Evolutionary conservation across 2,797 vertebrate species (phyloP).

Genomic region (Poecilia picta): DNA sequence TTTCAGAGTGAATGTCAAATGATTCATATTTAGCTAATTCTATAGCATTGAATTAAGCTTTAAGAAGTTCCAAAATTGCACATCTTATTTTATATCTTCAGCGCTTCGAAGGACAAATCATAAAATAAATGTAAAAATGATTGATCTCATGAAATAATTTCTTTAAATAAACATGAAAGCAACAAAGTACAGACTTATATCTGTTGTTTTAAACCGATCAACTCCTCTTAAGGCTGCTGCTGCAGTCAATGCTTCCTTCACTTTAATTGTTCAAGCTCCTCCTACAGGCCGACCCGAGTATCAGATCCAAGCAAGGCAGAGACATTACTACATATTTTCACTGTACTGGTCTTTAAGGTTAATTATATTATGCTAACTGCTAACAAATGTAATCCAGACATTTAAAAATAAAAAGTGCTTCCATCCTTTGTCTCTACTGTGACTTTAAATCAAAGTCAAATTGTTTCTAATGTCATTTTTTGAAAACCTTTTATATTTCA

Average conservation of each 20-base stretch:
- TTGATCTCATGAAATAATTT: neutral
- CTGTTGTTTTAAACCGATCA: constrained; percentile 1
- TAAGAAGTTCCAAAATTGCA: constrained; percentile 25
- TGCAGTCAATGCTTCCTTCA: constrained; percentile 26
- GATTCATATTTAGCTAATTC: neutral
- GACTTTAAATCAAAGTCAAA: neutral
- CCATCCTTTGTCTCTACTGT: neutral
- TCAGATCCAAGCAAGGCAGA: constrained; percentile 22
- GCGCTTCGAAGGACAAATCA: neutral
- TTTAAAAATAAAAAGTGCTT: neutral
- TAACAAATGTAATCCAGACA: neutral
- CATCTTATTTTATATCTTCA: neutral
- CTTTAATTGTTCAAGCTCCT: constrained; percentile 70
- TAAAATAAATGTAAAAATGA: neutral
- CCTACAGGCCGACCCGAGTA: constrained; percentile 69
- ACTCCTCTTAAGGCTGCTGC: constrained; percentile 12
- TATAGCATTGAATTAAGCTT: constrained; percentile 73
- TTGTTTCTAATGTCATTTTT: neutral
- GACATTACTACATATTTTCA: constrained; percentile 15
- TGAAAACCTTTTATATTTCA: neutral
- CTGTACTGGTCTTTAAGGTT: neutral
- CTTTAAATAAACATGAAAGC: neutral
- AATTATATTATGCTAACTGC: neutral
- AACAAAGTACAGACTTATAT: constrained; percentile 3
- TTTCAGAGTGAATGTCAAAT: constrained; percentile 56